phyloP scores from a whole-genome alignment of 1,140 invertebrate genomes.

The Hypsibius dujardini region DNA sequence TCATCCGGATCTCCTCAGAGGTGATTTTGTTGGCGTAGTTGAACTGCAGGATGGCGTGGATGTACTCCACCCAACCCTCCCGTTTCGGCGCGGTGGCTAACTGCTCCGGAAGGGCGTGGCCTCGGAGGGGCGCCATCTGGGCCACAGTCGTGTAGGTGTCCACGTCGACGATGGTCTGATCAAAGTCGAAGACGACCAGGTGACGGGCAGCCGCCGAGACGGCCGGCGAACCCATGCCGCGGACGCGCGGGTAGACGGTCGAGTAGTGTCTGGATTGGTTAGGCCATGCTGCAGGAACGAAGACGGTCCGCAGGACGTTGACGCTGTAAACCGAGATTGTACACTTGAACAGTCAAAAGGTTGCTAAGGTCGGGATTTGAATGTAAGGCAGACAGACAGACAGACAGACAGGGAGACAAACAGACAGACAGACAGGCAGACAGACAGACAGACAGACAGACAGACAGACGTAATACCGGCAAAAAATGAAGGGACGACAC shows the following conservation, averaged over 20 bases:
- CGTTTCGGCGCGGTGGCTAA: not conserved
- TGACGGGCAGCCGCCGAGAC: no score
- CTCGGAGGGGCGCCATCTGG: not conserved
- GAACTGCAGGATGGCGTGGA: not conserved
- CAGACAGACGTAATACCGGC: no score
- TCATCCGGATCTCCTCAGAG: not conserved
- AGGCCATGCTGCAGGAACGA: not conserved
- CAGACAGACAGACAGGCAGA: no score
- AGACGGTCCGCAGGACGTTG: not conserved
- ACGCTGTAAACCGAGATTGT: not conserved
- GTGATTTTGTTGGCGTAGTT: not conserved
- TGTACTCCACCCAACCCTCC: not conserved
- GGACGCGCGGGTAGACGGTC: no score
- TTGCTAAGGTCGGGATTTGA: slow-evolving; percentile 1
- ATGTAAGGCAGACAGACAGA: not conserved
- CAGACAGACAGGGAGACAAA: no score
- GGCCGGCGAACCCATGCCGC: no score
- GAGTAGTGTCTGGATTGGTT: not conserved
- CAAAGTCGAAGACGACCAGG: not conserved
- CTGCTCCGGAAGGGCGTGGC: not conserved
- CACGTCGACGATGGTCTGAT: not conserved
- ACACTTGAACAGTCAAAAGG: not conserved
- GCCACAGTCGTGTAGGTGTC: not conserved
- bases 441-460: not conserved
- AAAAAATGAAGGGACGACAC: no score